Conservation (phyloP, 2,113 vertebrate genomes). For the Crotophaga sulcirostris region DNA sequence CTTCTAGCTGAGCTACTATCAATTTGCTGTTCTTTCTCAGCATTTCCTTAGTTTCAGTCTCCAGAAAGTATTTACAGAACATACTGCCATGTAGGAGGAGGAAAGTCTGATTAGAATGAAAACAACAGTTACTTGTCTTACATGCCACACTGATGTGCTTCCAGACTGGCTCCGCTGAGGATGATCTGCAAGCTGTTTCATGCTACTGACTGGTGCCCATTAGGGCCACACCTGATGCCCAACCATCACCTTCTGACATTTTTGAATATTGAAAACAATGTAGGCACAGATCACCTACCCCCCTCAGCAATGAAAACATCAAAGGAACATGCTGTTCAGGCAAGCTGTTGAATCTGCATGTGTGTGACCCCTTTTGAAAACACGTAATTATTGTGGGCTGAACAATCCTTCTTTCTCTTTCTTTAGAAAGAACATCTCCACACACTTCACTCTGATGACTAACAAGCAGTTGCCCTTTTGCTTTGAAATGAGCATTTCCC, state of each 20-base stretch:
- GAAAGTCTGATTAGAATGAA: background rate
- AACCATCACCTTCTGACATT: background rate
- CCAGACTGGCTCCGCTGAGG: background rate
- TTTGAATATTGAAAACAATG: background rate
- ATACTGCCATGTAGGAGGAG: background rate
- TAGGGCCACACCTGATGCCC: background rate
- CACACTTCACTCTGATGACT: background rate
- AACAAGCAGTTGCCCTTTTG: background rate
- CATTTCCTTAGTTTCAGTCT: background rate
- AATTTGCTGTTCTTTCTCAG: slow-evolving; percentile 49
- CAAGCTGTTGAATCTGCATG: background rate
- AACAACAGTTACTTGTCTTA: background rate
- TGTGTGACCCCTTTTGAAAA: background rate
- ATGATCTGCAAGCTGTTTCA: background rate
- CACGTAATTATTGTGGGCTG: background rate
- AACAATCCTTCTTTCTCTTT: background rate
- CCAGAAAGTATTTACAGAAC: slow-evolving; percentile 37
- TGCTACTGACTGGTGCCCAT: background rate
- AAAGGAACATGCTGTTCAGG: background rate
- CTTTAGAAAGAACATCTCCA: background rate
- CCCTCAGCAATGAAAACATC: background rate
- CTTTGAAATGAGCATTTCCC: background rate
- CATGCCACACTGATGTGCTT: background rate
- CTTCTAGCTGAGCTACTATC: slow-evolving; percentile 25
- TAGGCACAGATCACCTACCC: background rate